phyloP scores from a whole-genome alignment of 2,797 vertebrate species.

The Amazonetta brasiliensis region DNA sequence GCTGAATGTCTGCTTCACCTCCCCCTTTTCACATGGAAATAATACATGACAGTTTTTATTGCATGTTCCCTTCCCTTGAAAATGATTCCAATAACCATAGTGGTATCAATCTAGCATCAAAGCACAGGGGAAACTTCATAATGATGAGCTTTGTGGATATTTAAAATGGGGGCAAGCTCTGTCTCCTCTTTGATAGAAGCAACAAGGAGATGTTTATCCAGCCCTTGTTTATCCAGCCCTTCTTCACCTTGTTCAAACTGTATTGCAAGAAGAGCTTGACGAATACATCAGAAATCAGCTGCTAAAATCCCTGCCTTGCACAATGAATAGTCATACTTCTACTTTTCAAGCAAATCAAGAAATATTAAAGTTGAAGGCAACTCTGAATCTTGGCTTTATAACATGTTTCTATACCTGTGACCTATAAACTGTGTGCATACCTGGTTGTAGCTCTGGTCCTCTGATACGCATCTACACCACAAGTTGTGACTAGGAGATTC shows the following conservation, averaged over 20 bases:
- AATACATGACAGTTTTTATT: not conserved
- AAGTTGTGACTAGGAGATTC: accelerated
- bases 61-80: not conserved
- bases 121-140: not conserved
- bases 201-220: not conserved
- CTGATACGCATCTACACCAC: accelerated
- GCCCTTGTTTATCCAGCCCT: not conserved
- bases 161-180: not conserved
- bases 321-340: not conserved
- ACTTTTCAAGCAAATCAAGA: not conserved
- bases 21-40: not conserved
- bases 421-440: accelerated
- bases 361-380: not conserved
- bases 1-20: not conserved
- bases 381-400: not conserved
- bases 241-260: not conserved
- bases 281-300: not conserved
- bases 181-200: not conserved
- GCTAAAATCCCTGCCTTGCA: not conserved
- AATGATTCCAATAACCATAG: not conserved
- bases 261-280: not conserved
- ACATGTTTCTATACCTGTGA: not conserved
- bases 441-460: not conserved
- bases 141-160: not conserved
- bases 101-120: not conserved